These are phyloP conservation scores for Halictus rubicundus DNA, from an alignment of 1,140 invertebrate genomes.

Conservation along the genomic window DNA sequence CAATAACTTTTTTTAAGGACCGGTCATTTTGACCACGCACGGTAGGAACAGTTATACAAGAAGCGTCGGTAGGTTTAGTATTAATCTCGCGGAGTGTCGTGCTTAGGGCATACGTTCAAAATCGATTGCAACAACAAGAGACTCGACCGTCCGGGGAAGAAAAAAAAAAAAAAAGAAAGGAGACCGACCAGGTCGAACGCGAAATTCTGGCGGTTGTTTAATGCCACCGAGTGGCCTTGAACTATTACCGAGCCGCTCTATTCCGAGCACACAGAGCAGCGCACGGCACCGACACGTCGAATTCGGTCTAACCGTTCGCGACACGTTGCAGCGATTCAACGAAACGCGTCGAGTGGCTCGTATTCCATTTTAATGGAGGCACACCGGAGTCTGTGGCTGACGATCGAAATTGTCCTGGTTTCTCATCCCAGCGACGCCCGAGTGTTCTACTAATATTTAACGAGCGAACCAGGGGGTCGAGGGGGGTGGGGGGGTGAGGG, in stretches of 20 bases:
- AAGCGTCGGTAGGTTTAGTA: too few species aligned
- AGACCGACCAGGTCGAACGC: neutral
- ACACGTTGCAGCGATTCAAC: conserved; percentile 3
- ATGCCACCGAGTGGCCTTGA: neutral
- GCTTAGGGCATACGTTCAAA: neutral
- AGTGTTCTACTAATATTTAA: conserved; percentile 58
- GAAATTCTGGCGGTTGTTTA: neutral
- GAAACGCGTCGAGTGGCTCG: conserved; percentile 27
- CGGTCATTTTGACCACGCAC: too few species aligned
- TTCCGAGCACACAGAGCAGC: too few species aligned
- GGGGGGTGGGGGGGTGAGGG: neutral
- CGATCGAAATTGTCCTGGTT: conserved; percentile 44
- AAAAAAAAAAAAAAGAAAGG: neutral
- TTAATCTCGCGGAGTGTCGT: too few species aligned
- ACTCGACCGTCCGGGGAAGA: too few species aligned
- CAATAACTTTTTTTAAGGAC: too few species aligned
- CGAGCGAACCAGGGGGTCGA: neutral
- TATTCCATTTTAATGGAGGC: conserved; percentile 39
- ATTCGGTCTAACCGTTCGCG: neutral
- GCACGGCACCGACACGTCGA: neutral
- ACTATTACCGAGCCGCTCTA: neutral
- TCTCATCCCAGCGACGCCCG: neutral
- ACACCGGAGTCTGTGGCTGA: neutral
- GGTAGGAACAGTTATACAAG: too few species aligned
- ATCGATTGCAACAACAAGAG: neutral